Evolutionary conservation across 1,140 invertebrate species (phyloP), one percentile per base, ranked within the genome.

Genomic region (Micrasema minimum): DNA sequence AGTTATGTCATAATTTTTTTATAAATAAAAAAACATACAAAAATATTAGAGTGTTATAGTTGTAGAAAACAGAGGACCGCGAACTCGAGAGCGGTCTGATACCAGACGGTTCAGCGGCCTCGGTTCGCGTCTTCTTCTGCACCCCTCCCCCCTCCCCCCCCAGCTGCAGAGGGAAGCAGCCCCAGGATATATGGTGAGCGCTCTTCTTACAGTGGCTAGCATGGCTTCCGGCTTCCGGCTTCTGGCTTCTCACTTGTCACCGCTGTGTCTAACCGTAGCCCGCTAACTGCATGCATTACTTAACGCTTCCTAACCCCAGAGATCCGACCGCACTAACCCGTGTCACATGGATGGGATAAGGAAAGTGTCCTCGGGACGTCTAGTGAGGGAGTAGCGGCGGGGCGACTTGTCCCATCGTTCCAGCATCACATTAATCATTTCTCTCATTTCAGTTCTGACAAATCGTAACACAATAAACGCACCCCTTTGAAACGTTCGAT

Each of bases 361-460:
- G 65, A 67, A 67, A 67, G 65, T 67, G 65, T 55, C 72, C 67
- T 65, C 41, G 50, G 65, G 38, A 38, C 38, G 48, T 9, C 7
- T 14, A 70, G 71, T 64, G 66, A 79, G 81, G 80, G 81, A 80
- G 80, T 80, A 14, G 22, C 16, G 14, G 31, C 75, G 81, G 80
- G 81, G 83, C 79, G 83, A 86, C 86, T 88, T 87, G 83, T 87
- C 86, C 86, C 86, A 87, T 87, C 87, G 86, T 83, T 71, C 67
- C 45, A 48, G 53, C 65, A 51, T 74, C 69, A 71, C 65, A 68
- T 57, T 46, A 53, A 26, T 61, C 16, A 51, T 57, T 51, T 62
- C 45, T 72, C 48, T 65, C 69, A 71, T 71, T 65, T 71, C 66
- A 69, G 66, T 69, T 69, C 66, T 59, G 66, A 69, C 50, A 66